Evolutionary conservation across 2,113 vertebrate species (phyloP).

Genomic region (Thamnophis sirtalis): DNA sequence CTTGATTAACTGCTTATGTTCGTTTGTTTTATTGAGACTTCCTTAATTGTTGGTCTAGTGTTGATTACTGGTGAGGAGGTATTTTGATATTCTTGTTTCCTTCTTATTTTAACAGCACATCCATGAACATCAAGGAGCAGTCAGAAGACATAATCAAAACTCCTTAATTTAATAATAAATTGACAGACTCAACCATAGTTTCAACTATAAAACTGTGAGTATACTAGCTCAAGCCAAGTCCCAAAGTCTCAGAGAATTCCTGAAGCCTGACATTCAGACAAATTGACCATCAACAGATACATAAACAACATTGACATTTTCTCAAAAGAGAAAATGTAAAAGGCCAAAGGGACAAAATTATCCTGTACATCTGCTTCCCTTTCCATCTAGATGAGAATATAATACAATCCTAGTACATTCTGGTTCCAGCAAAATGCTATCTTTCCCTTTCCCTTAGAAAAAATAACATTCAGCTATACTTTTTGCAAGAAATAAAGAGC

Average conservation of each 20-base stretch:
- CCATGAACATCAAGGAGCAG: not conserved
- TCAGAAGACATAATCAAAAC: not conserved
- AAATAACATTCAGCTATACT: not conserved
- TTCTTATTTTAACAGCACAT: not conserved
- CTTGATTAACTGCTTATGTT: too few relatives aligned
- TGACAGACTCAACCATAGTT: not conserved
- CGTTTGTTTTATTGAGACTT: too few relatives aligned
- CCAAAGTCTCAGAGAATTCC: not conserved
- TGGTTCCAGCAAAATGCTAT: not conserved
- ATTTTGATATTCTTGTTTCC: not conserved
- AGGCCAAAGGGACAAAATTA: not conserved
- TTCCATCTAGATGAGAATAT: not conserved
- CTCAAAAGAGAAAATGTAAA: not conserved
- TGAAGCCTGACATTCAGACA: not conserved
- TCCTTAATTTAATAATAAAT: not conserved
- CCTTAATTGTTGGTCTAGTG: too few relatives aligned
- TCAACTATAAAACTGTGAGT: not conserved
- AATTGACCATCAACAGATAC: not conserved
- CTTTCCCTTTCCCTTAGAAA: not conserved
- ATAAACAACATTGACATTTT: not conserved
- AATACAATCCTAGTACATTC: not conserved
- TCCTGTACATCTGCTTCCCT: not conserved
- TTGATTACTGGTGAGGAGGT: not conserved
- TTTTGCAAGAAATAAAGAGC: not conserved
- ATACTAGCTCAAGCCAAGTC: not conserved